Percentiles rank a stretch among this genome's conserved stretches.
phyloP scores from a whole-genome alignment of 1,140 invertebrate genomes.

The Papilio polyxenes region DNA sequence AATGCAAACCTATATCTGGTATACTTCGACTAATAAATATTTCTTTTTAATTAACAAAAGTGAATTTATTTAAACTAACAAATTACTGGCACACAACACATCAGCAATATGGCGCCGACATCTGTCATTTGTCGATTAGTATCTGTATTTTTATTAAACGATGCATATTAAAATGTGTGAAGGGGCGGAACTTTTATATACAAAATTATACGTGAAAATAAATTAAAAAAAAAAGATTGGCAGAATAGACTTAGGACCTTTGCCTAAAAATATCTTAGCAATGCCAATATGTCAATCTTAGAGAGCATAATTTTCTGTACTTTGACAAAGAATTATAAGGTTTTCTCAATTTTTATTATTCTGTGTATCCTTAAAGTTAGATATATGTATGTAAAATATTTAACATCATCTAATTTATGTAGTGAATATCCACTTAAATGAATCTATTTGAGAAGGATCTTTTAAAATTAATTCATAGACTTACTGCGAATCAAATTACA shows the following conservation, averaged over 20 bases:
- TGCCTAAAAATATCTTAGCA: background rate
- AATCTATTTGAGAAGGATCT: background rate
- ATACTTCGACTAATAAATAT: background rate
- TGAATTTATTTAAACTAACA: no score
- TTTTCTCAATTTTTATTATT: no score
- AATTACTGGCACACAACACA: slow-evolving; percentile 34
- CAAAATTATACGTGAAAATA: background rate
- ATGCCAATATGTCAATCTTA: no score
- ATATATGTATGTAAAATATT: no score
- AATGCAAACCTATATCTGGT: slow-evolving; percentile 13
- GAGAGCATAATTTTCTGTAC: no score
- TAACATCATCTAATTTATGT: no score
- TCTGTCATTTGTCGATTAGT: slow-evolving; percentile 46
- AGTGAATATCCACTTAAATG: no score
- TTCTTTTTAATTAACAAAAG: no score
- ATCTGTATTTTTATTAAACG: slow-evolving; percentile 30
- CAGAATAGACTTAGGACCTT: background rate
- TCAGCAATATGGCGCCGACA: slow-evolving; percentile 46
- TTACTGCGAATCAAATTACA: slow-evolving; percentile 13
- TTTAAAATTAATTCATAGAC: background rate
- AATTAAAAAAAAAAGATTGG: slow-evolving; percentile 10
- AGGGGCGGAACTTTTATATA: slow-evolving; percentile 13
- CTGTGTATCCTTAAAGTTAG: no score
- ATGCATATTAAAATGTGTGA: slow-evolving; percentile 37
- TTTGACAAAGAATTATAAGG: no score